Percentiles rank a stretch among this genome's conserved stretches.
Conservation (phyloP, 2,797 vertebrate genomes). For the Gymnoscopelus microlampas region DNA sequence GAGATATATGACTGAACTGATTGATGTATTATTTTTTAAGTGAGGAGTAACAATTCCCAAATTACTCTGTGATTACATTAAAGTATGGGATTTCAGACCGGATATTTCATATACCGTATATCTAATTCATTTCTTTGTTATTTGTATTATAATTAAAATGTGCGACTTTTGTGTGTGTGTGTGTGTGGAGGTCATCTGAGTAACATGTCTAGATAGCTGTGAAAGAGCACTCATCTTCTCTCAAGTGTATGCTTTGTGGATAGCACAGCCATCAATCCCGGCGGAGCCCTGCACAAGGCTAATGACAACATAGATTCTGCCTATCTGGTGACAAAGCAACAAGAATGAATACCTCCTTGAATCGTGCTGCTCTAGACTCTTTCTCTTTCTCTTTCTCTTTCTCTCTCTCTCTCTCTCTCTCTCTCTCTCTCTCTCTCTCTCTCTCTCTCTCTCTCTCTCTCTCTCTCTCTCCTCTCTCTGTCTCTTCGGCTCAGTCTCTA, state of each 20-base stretch:
- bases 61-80: neutral
- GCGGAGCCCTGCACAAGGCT: conserved; percentile 33
- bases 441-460: conserved; percentile 38
- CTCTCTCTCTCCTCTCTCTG: neutral
- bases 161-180: too few species aligned
- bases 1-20: conserved; percentile 18
- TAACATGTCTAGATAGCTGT: conserved; percentile 20
- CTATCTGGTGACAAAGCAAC: conserved; percentile 57
- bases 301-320: conserved; percentile 33
- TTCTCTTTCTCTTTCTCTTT: conserved; percentile 5
- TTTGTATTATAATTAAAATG: conserved; percentile 19
- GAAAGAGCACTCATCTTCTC: neutral
- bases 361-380: conserved; percentile 57
- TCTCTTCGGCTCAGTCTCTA: neutral
- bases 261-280: conserved; percentile 23
- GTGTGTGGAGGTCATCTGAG: conserved; percentile 26
- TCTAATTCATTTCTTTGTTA: too few species aligned
- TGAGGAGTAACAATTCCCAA: conserved; percentile 3
- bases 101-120: neutral
- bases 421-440: neutral
- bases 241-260: conserved; percentile 2
- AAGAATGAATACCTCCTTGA: conserved; percentile 64
- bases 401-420: neutral
- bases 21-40: neutral
- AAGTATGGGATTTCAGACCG: neutral